These are phyloP conservation scores for Phoxinus phoxinus DNA, from an alignment of 2,113 vertebrate genomes.

Conservation along the genomic window DNA sequence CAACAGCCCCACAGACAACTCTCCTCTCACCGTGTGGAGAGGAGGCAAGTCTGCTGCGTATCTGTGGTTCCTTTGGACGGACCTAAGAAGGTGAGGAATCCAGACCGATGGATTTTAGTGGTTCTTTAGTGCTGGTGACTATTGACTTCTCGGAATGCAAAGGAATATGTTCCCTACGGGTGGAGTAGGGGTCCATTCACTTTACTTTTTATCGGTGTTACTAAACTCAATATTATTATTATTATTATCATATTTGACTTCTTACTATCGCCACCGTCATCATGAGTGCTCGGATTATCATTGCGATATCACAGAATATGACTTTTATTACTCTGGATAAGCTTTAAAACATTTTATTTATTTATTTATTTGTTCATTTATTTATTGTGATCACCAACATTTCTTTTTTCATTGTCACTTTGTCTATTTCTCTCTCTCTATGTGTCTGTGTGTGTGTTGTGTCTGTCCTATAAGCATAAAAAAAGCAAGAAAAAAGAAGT, in stretches of 20 bases:
- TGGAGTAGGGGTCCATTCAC: slow-evolving; percentile 63
- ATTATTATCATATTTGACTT: slow-evolving; percentile 37
- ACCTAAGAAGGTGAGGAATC: slow-evolving; percentile 42
- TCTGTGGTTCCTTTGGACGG: slow-evolving; percentile 37
- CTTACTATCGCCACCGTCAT: slow-evolving; percentile 49
- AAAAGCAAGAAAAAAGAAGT: slow-evolving; percentile 63
- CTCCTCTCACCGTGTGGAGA: slow-evolving; percentile 50
- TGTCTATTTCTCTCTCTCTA: slow-evolving; percentile 58
- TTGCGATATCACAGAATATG: slow-evolving; percentile 40
- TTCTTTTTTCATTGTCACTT: slow-evolving; percentile 56
- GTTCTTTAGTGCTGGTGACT: slow-evolving; percentile 46
- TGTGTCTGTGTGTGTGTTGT: slow-evolving; percentile 65
- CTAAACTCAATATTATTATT: slow-evolving; percentile 61
- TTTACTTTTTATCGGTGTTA: slow-evolving; percentile 68
- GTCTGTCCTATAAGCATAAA: slow-evolving; percentile 68
- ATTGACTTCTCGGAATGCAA: slow-evolving; percentile 57
- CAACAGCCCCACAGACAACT: slow-evolving; percentile 52
- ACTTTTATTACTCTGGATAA: slow-evolving; percentile 56
- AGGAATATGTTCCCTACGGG: slow-evolving; percentile 44
- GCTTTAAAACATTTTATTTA: slow-evolving; percentile 59
- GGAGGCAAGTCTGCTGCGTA: slow-evolving; percentile 46
- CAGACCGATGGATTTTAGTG: slow-evolving; percentile 35
- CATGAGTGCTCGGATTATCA: slow-evolving; percentile 54
- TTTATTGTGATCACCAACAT: slow-evolving; percentile 43
- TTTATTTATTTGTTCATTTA: slow-evolving; percentile 47